phyloP scores from a whole-genome alignment of 37 sponge, comb jelly and placozoan species.

The Ianthella basta region DNA sequence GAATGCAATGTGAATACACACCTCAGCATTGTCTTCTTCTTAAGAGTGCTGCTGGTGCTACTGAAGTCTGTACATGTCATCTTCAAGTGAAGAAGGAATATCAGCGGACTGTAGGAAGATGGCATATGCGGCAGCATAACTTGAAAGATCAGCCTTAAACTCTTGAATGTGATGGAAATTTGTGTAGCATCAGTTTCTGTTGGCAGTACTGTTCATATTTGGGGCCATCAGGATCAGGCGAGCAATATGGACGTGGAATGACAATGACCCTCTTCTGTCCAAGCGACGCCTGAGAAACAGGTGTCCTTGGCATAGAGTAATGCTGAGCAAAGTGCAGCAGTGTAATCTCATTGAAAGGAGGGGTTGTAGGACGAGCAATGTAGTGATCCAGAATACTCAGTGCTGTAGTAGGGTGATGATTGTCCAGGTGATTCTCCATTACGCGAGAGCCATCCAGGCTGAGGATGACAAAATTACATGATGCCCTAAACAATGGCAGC shows the following conservation, averaged over 20 bases:
- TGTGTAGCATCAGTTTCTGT: slow-evolving; percentile 35
- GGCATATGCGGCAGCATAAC: slow-evolving; percentile 11
- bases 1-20: too few relatives aligned
- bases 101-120: background rate
- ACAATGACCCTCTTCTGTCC: slow-evolving; percentile 24
- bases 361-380: background rate
- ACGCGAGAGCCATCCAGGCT: slow-evolving; percentile 50
- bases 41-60: background rate
- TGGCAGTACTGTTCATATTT: slow-evolving; percentile 60
- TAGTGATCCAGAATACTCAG: background rate
- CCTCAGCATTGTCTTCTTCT: background rate
- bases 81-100: slow-evolving; percentile 24
- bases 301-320: slow-evolving; percentile 39
- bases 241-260: slow-evolving; percentile 36
- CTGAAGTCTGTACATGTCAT: background rate
- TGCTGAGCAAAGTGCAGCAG: slow-evolving; percentile 21
- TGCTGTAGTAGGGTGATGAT: slow-evolving; percentile 16
- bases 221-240: slow-evolving; percentile 58
- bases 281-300: background rate
- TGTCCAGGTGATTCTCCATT: slow-evolving; percentile 11
- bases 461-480: slow-evolving; percentile 37
- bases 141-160: background rate
- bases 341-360: background rate
- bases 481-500: slow-evolving; percentile 38
- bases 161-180: background rate